Evolutionary conservation across 1,140 invertebrate species (phyloP).

Genomic region (Heliconius himera): DNA sequence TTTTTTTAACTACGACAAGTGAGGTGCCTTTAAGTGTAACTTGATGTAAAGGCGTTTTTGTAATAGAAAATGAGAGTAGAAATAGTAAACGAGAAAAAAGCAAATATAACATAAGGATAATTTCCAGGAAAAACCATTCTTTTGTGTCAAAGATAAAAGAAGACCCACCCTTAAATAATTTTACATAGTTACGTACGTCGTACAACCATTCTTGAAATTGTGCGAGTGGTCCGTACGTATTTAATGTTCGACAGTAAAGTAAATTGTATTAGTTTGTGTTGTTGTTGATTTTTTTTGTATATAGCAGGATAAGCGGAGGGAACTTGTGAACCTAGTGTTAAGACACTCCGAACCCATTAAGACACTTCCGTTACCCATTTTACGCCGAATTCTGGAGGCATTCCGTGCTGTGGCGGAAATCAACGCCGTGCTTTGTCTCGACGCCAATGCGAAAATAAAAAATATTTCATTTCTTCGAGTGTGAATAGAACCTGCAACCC

Average conservation of each 20-base stretch:
- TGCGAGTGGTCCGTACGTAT: slow-evolving; percentile 1
- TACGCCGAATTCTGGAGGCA: too few relatives aligned
- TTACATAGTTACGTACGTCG: slow-evolving; percentile 8
- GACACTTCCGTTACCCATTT: too few relatives aligned
- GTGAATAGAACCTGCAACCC: too few relatives aligned
- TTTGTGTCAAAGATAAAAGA: slow-evolving; percentile 13
- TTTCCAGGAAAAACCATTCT: slow-evolving; percentile 5
- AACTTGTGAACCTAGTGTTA: too few relatives aligned
- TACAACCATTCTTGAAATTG: neutral
- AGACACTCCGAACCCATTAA: too few relatives aligned
- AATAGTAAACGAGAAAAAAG: neutral
- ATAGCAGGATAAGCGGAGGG: too few relatives aligned
- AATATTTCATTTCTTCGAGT: too few relatives aligned
- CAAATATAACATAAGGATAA: slow-evolving; percentile 9
- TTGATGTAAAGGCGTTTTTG: neutral
- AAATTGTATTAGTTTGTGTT: neutral
- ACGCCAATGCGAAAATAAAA: too few relatives aligned
- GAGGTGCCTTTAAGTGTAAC: neutral
- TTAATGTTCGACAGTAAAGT: neutral
- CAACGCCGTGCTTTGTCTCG: too few relatives aligned
- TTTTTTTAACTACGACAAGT: neutral
- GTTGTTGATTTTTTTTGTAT: neutral
- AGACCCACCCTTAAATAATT: neutral
- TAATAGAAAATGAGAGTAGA: neutral
- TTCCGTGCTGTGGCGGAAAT: too few relatives aligned